Conservation (phyloP, 2,113 vertebrate species). For the Dasyurus viverrinus region DNA sequence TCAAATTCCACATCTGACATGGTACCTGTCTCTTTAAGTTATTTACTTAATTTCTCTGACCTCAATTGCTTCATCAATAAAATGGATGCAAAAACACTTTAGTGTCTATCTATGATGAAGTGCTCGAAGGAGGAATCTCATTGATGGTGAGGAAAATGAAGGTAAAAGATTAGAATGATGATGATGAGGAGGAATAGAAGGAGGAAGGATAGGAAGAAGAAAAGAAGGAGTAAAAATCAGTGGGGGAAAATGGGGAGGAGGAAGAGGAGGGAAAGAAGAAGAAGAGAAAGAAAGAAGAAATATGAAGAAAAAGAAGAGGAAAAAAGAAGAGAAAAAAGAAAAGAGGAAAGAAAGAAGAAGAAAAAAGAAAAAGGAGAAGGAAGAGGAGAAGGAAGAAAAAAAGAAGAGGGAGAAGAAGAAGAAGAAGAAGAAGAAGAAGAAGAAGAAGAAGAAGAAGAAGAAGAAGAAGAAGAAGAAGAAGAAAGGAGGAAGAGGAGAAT, state of each 20-base stretch:
- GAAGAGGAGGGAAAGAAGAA: not conserved
- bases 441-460: too few species aligned
- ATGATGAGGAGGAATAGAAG: not conserved
- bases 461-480: too few species aligned
- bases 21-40: not conserved
- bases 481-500: not conserved
- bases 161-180: not conserved
- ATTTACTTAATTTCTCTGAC: not conserved
- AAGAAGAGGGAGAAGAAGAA: too few species aligned
- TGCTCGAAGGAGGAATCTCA: not conserved
- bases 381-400: too few species aligned
- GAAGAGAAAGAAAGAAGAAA: not conserved
- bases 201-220: not conserved
- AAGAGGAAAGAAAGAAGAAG: too few species aligned
- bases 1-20: not conserved
- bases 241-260: not conserved
- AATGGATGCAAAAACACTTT: not conserved
- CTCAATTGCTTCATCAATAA: not conserved
- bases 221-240: too few species aligned
- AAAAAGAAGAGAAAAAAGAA: too few species aligned
- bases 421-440: too few species aligned
- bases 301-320: not conserved
- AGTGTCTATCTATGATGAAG: not conserved
- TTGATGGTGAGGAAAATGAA: not conserved
- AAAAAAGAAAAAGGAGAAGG: too few species aligned